Evolutionary conservation across 1,140 invertebrate genomes (phyloP).

Genomic region (Calycopis cecrops): DNA sequence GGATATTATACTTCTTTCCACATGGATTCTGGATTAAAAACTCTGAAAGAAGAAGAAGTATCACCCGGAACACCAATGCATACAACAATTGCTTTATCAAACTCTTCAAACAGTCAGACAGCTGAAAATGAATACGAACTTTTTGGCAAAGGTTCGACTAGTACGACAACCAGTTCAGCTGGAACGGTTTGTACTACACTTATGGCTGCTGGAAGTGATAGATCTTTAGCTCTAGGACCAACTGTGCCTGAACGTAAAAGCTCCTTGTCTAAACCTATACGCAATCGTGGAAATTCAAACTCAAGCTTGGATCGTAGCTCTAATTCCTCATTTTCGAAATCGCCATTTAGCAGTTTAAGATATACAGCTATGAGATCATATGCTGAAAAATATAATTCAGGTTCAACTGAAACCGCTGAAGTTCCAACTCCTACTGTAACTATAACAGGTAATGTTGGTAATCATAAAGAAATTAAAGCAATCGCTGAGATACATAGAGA

Average conservation of each 20-base stretch:
- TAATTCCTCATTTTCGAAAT: constrained; percentile 52
- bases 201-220: constrained; percentile 77
- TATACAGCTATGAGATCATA: constrained; percentile 74
- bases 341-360: constrained; percentile 74
- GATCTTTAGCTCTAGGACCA: constrained; percentile 77
- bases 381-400: constrained; percentile 73
- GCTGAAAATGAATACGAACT: constrained; percentile 92
- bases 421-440: constrained; percentile 44
- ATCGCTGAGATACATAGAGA: constrained; percentile 78
- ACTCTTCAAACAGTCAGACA: constrained; percentile 77
- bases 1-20: constrained; percentile 98
- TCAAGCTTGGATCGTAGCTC: constrained; percentile 76
- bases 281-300: constrained; percentile 62
- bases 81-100: constrained; percentile 77
- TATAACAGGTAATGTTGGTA: constrained; percentile 63
- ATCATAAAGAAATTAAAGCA: constrained; percentile 66
- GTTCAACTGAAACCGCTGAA: constrained; percentile 46
- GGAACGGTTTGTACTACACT: constrained; percentile 91
- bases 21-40: constrained; percentile 94
- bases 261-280: constrained; percentile 76
- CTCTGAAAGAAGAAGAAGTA: constrained; percentile 85
- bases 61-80: constrained; percentile 79
- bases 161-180: constrained; percentile 91
- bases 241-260: constrained; percentile 86
- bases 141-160: constrained; percentile 91